Base-by-base conservation (phyloP, 2,797 vertebrate species). In the Delichon dasypus region DNA sequence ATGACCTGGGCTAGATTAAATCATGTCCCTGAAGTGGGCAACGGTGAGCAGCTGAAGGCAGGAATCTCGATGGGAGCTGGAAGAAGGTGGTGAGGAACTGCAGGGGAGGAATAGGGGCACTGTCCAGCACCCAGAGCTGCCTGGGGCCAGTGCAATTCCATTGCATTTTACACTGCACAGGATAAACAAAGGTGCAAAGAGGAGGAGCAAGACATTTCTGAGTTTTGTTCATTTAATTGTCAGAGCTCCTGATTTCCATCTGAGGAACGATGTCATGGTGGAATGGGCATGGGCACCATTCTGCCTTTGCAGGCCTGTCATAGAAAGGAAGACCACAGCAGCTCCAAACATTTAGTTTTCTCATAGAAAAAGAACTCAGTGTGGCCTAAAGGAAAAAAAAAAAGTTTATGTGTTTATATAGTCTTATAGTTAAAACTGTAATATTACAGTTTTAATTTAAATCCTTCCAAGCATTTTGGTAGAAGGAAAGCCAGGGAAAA, bases 141-240 rank as follows among this genome's bases (percentile, higher is more conserved):
- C 22, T 67, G 25, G 5, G 20, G 4, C 15, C 7, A 13, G 58
- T 51, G 47, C 26, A 44, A 25, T 70, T 71, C 1, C 0, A 34
- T 26, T 76, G 29, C 51, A 40, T 82, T 75, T 88, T 57, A n/a
- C 40, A 32, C 18, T 76, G 34, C 29, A 53, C 38, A 76, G 27
- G 23, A 29, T 77, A 84, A 80, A 74, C 16, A 68, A 44, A 89
- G 16, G 16, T 62, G 16, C 23, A 48, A 64, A 30, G 22, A 75
- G 27, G 22, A 72, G 22, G 26, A 89, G 67, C 0, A 0, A 67
- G 27, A 7, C 0, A 0, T 38, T 85, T 75, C n/a, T 55, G 71
- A 67, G 11, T 44, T 78, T 64, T 66, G 18, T n/a, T 38, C 10
- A 13, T 51, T 38, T 45, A 38, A 40, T 27, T 57, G 15, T 44